Percentiles rank a stretch among this genome's conserved stretches.
These are phyloP conservation scores for Cettia cetti DNA, from an alignment of 2,113 vertebrate genomes.

Conservation along the genomic window DNA sequence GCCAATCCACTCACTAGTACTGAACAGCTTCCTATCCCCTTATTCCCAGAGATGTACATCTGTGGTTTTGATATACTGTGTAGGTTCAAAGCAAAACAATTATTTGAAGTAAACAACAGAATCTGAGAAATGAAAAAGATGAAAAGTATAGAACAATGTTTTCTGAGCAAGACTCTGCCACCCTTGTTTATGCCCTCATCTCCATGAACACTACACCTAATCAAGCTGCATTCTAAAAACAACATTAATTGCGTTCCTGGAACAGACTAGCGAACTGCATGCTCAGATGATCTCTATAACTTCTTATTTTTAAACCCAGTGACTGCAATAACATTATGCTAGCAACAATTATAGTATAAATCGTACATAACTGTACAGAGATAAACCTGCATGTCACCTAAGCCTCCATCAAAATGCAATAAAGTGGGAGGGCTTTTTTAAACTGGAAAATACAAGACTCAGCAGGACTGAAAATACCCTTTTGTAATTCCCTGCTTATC, in stretches of 20 bases:
- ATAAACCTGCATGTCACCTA: not conserved
- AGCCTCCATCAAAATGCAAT: not conserved
- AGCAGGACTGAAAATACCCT: not conserved
- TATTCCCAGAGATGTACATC: not conserved
- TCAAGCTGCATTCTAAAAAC: not conserved
- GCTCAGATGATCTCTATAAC: not conserved
- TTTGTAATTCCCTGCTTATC: not conserved
- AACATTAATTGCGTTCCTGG: not conserved
- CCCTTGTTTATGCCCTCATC: not conserved
- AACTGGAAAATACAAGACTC: not conserved
- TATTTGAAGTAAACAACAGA: not conserved
- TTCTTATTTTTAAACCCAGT: constrained; percentile 12
- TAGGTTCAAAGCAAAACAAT: not conserved
- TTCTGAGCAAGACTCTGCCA: not conserved
- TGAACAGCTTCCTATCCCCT: not conserved
- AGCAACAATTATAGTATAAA: not conserved
- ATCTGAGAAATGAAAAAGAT: not conserved
- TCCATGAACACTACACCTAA: not conserved
- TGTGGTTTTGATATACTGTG: not conserved
- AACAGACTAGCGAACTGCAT: not conserved
- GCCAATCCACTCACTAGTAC: not conserved
- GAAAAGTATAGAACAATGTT: not conserved
- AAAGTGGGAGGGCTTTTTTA: not conserved
- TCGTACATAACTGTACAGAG: not conserved
- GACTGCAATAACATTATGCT: not conserved